Percentiles rank a stretch among this genome's conserved stretches.
Evolutionary conservation across 2,113 vertebrate genomes (phyloP).

Genomic region (Pangasianodon hypophthalmus): DNA sequence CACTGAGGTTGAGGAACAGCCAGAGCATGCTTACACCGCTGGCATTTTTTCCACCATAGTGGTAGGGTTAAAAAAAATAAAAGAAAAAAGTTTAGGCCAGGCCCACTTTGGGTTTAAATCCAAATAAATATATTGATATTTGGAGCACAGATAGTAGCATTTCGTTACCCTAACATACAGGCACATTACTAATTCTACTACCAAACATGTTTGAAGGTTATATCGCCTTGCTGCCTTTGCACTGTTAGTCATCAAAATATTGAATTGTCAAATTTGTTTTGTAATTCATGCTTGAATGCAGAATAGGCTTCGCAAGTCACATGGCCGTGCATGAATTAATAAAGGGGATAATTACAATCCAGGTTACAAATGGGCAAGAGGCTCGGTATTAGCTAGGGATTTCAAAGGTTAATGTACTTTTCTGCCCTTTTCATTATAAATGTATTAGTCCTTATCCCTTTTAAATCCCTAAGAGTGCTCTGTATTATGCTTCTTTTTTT

Average conservation of each 20-base stretch:
- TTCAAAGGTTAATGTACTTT: constrained; percentile 70
- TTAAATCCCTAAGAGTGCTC: constrained; percentile 53
- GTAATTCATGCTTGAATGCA: constrained; percentile 4
- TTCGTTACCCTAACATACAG: background rate
- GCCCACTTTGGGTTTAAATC: background rate
- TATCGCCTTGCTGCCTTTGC: background rate
- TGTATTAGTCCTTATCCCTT: constrained; percentile 53
- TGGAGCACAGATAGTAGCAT: background rate
- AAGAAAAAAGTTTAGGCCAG: background rate
- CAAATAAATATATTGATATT: background rate
- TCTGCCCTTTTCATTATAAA: constrained; percentile 52
- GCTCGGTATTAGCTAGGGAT: constrained; percentile 52
- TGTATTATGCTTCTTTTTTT: background rate
- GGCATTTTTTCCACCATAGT: background rate
- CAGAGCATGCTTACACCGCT: background rate
- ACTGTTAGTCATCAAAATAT: background rate
- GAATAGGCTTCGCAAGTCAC: constrained; percentile 31
- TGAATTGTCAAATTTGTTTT: background rate
- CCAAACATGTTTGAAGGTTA: background rate
- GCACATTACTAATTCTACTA: background rate
- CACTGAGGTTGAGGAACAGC: background rate
- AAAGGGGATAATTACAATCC: constrained; percentile 59
- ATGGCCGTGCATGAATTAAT: constrained; percentile 49
- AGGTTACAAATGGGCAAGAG: constrained; percentile 50
- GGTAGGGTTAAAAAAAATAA: background rate